Conservation (phyloP, 2,888 invertebrate species). For the Arrhopalites spinosus region DNA sequence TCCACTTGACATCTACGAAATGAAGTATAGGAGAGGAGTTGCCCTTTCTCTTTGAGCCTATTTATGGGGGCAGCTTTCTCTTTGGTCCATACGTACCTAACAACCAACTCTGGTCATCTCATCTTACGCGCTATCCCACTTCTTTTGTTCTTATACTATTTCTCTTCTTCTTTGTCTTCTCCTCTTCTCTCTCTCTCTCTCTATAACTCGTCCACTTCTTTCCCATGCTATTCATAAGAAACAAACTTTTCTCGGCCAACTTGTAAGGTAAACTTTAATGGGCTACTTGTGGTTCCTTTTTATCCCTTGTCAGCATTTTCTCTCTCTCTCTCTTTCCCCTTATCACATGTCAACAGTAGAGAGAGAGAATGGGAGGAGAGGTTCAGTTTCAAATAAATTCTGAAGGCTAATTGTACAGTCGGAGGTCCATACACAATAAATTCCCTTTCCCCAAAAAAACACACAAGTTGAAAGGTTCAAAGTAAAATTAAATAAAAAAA, state of each 20-base stretch:
- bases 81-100: neutral
- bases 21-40: neutral
- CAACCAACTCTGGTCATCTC: conserved; percentile 25
- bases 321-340: no score
- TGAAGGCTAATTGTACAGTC: no score
- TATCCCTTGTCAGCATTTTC: conserved; percentile 4
- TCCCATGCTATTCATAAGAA: neutral
- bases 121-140: conserved; percentile 29
- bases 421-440: neutral
- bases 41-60: neutral
- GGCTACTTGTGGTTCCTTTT: conserved; percentile 27
- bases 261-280: conserved; percentile 29
- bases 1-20: neutral
- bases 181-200: neutral
- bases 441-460: neutral
- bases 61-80: neutral
- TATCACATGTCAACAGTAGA: neutral
- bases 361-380: neutral
- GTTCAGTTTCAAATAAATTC: no score
- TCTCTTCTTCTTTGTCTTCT: neutral
- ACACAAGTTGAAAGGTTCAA: neutral
- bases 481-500: neutral
- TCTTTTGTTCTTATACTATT: conserved; percentile 29
- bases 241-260: conserved; percentile 9
- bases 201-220: neutral